Conservation (phyloP, 2,113 vertebrate genomes). For the Camelus dromedarius region DNA sequence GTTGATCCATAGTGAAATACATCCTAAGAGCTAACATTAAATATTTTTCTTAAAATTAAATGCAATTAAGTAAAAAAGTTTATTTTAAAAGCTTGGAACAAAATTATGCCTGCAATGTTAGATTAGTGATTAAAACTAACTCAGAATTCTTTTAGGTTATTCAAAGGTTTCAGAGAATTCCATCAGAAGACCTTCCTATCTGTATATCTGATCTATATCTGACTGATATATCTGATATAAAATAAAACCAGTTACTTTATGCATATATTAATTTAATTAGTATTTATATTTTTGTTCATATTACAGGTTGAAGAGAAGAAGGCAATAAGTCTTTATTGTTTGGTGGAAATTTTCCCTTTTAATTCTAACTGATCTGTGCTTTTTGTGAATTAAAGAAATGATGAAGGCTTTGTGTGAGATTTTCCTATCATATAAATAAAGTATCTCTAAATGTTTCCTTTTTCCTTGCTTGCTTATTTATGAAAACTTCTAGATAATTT, state of each 20-base stretch:
- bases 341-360: background rate
- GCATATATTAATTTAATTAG: background rate
- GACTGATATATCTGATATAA: background rate
- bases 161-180: slow-evolving; percentile 12
- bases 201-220: background rate
- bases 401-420: slow-evolving; percentile 60
- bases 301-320: slow-evolving; percentile 71
- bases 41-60: background rate
- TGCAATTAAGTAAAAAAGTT: background rate
- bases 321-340: background rate
- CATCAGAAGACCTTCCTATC: background rate
- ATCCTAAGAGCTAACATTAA: background rate
- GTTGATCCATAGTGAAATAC: background rate
- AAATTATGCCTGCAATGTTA: background rate
- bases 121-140: background rate
- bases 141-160: background rate
- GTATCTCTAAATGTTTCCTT: slow-evolving; percentile 9
- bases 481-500: background rate
- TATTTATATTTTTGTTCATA: background rate
- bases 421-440: slow-evolving; percentile 74
- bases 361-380: slow-evolving; percentile 8
- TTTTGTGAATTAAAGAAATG: slow-evolving; percentile 58
- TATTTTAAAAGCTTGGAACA: background rate
- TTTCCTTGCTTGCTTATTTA: slow-evolving; percentile 53
- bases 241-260: background rate